Evolutionary conservation across 1,140 invertebrate species (phyloP).

Genomic region (Delia radicum): DNA sequence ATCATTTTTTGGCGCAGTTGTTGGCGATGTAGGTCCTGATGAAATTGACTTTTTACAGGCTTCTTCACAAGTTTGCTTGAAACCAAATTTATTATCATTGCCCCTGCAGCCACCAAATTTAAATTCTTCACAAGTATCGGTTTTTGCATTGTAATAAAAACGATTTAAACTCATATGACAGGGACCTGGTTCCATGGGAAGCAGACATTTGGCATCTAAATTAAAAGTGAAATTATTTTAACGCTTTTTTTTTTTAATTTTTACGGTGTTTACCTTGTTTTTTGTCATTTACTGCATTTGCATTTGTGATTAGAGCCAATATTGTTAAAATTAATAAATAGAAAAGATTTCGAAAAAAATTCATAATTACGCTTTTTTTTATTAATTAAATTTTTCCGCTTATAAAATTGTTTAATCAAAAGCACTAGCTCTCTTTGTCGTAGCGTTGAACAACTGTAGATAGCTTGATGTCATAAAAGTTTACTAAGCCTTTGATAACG

Average conservation of each 20-base stretch:
- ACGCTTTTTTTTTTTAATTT: neutral
- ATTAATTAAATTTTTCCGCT: neutral
- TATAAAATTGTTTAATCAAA: neutral
- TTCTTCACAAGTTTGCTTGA: constrained; percentile 66
- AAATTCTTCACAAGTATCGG: constrained; percentile 60
- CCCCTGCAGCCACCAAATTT: constrained; percentile 79
- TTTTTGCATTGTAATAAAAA: constrained; percentile 47
- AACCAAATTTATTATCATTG: constrained; percentile 76
- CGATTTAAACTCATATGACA: constrained; percentile 50
- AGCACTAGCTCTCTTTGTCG: neutral
- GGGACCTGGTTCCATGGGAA: constrained; percentile 43
- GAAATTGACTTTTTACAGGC: constrained; percentile 59
- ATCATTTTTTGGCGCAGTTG: neutral
- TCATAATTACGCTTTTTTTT: neutral
- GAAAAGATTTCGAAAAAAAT: neutral
- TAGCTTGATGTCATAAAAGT: neutral
- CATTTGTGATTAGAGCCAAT: neutral
- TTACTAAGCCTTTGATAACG: neutral
- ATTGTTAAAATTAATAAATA: neutral
- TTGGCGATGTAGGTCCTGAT: neutral
- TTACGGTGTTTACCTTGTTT: neutral
- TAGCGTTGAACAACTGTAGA: neutral
- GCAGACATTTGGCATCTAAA: constrained; percentile 45
- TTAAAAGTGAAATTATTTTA: neutral
- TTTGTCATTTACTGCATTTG: neutral